Percentiles rank a stretch among this genome's conserved stretches.
These are phyloP conservation scores for Hoplostethus atlanticus DNA, from an alignment of 2,797 vertebrate genomes.

Conservation along the genomic window DNA sequence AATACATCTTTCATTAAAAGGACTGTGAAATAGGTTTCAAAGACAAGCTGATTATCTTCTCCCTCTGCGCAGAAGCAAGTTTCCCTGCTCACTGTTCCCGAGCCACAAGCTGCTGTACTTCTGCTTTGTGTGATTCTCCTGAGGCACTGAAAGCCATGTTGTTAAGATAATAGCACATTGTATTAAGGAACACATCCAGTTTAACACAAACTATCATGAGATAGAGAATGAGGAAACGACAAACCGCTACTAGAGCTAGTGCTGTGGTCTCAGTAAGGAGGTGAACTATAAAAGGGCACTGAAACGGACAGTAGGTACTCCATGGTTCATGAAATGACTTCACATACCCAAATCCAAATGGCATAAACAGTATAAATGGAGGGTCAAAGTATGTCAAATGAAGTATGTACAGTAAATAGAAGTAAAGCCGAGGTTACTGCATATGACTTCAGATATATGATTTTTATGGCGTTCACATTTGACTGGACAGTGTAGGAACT, in stretches of 20 bases:
- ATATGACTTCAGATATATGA: background rate
- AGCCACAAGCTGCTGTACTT: slow-evolving; percentile 24
- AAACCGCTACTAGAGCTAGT: background rate
- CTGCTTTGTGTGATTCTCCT: slow-evolving; percentile 5
- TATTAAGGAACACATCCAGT: slow-evolving; percentile 14
- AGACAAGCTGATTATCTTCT: slow-evolving; percentile 66
- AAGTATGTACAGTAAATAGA: background rate
- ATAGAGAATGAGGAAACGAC: background rate
- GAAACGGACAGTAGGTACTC: background rate
- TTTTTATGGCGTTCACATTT: no score
- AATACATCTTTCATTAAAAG: slow-evolving; percentile 76
- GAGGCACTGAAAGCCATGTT: slow-evolving; percentile 11
- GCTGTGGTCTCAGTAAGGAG: background rate
- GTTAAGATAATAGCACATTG: slow-evolving; percentile 6
- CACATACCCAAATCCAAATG: background rate
- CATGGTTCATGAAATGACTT: background rate
- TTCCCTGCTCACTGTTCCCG: slow-evolving; percentile 14
- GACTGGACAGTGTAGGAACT: no score
- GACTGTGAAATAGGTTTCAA: slow-evolving; percentile 60
- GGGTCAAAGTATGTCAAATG: background rate
- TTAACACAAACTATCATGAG: background rate
- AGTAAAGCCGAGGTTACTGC: background rate
- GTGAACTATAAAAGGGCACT: background rate
- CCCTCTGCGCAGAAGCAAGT: slow-evolving; percentile 34
- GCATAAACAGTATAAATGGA: no score